A percentile compares a stretch with the other conserved stretches of the same genome.
These are phyloP conservation scores for Solen grandis DNA, from an alignment of 1,140 invertebrate species.

Conservation along the genomic window DNA sequence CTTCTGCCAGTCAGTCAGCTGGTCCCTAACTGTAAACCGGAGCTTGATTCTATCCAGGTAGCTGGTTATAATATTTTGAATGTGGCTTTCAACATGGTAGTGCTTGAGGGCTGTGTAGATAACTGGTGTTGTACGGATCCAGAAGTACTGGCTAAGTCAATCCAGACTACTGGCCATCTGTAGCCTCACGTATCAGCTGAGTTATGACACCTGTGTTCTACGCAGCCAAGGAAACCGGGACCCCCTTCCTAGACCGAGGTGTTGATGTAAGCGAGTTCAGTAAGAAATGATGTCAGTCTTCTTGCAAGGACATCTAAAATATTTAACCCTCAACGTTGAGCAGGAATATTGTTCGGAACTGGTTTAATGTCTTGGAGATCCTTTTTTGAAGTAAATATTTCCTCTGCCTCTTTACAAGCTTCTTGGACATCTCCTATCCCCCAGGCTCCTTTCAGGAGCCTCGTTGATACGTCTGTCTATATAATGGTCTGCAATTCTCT, in stretches of 20 bases:
- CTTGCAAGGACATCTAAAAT: neutral
- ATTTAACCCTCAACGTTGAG: neutral
- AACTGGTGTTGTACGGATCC: conserved; percentile 14
- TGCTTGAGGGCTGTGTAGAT: conserved; percentile 36
- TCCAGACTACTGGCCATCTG: neutral
- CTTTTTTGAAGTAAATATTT: neutral
- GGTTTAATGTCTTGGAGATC: neutral
- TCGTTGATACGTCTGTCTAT: too few relatives aligned
- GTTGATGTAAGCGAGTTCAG: neutral
- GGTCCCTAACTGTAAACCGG: neutral
- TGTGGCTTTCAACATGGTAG: conserved; percentile 15
- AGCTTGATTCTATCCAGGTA: neutral
- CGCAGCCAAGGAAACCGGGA: neutral
- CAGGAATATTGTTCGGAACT: neutral
- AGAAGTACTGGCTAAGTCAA: neutral
- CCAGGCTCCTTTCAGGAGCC: conserved; percentile 4
- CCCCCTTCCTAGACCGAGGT: neutral
- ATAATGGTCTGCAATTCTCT: too few relatives aligned
- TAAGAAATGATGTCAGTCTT: neutral
- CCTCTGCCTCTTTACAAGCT: conserved; percentile 26
- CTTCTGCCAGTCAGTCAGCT: conserved; percentile 2
- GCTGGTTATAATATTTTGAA: conserved; percentile 24
- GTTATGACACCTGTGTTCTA: neutral
- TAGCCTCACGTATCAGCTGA: neutral
- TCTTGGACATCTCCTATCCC: conserved; percentile 16